phyloP scores from a whole-genome alignment of 1,140 invertebrate genomes.

The Papilio glaucus region DNA sequence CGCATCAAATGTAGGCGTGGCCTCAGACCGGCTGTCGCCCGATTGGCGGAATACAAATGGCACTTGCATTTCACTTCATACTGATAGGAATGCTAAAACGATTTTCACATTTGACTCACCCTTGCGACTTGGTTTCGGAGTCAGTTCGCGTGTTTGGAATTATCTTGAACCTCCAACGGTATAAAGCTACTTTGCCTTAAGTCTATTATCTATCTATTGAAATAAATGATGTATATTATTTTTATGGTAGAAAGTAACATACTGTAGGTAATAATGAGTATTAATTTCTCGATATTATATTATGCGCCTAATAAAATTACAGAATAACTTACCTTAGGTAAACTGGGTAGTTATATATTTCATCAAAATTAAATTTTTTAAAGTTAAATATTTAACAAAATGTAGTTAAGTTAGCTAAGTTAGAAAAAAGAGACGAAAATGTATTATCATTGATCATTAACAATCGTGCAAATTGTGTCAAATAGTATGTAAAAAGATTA shows the following conservation, averaged over 20 bases:
- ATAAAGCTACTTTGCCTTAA: slow-evolving; percentile 2
- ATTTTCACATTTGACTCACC: slow-evolving; percentile 55
- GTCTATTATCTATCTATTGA: neutral
- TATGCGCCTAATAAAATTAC: no score
- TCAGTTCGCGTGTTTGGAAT: slow-evolving; percentile 26
- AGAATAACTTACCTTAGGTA: no score
- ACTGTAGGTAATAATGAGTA: no score
- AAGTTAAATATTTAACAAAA: no score
- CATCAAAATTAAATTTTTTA: no score
- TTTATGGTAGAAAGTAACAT: neutral
- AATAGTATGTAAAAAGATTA: no score
- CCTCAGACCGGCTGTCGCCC: slow-evolving; percentile 53
- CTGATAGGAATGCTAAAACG: slow-evolving; percentile 62
- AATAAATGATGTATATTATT: neutral
- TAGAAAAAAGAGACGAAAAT: no score
- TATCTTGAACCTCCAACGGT: neutral
- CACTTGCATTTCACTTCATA: slow-evolving; percentile 72
- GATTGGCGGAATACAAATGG: slow-evolving; percentile 66
- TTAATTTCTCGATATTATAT: no score
- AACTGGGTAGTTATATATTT: no score
- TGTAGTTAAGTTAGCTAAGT: no score
- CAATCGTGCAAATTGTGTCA: no score
- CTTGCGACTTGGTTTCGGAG: slow-evolving; percentile 18
- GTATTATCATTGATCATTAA: no score
- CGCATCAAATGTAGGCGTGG: slow-evolving; percentile 69